Evolutionary conservation across 2,113 vertebrate genomes (phyloP).

Genomic region (Protobothrops flavoviridis): DNA sequence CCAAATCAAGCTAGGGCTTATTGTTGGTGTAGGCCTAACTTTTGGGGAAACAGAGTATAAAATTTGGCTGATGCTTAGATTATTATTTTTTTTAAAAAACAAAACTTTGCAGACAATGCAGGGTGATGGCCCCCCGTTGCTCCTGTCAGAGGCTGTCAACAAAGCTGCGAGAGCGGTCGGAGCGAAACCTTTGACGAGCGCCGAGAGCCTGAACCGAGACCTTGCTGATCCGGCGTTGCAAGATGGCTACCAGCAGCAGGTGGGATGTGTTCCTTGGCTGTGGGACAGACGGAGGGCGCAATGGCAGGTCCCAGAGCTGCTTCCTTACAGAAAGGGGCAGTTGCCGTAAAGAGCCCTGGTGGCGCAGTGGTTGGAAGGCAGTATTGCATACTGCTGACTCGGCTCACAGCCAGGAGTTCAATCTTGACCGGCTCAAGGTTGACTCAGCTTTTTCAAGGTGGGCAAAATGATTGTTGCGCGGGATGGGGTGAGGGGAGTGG

Average conservation of each 20-base stretch:
- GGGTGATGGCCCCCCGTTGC: constrained; percentile 79
- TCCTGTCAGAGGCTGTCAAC: constrained; percentile 86
- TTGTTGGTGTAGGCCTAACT: no score
- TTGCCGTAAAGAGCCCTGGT: background rate
- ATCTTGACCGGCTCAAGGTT: background rate
- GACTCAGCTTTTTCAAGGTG: background rate
- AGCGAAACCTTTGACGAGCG: constrained; percentile 77
- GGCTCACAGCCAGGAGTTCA: background rate
- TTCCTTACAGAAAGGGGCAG: background rate
- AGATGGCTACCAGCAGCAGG: constrained; percentile 86
- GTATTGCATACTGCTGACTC: background rate
- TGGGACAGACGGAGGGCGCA: background rate
- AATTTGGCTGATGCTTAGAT: background rate
- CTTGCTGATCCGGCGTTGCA: constrained; percentile 80
- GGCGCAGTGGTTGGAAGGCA: background rate
- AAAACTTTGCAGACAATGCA: constrained; percentile 79
- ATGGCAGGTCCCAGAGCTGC: background rate
- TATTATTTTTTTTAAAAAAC: background rate
- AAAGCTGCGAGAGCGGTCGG: constrained; percentile 82
- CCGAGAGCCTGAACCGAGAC: constrained; percentile 79
- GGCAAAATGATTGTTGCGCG: background rate
- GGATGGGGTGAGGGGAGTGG: no score
- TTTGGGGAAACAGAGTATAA: no score
- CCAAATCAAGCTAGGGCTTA: no score
- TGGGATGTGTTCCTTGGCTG: constrained; percentile 11